These are phyloP conservation scores for Pangasius djambal DNA, from an alignment of 2,797 vertebrate genomes.

Conservation along the genomic window DNA sequence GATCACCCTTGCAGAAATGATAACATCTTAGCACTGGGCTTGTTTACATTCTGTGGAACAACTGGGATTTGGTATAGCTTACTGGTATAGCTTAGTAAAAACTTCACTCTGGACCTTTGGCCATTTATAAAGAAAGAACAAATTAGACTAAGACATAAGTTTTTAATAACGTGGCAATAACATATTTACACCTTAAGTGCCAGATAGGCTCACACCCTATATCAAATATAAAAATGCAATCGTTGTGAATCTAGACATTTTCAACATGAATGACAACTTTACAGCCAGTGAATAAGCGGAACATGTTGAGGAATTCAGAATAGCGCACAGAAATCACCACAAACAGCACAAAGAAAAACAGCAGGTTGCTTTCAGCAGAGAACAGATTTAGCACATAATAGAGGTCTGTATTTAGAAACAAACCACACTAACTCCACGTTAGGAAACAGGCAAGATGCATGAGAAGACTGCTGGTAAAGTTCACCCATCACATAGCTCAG, in stretches of 20 bases:
- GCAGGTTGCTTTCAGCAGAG: slow-evolving; percentile 6
- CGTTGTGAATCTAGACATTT: background rate
- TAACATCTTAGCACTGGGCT: background rate
- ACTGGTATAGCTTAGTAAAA: background rate
- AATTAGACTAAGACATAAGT: background rate
- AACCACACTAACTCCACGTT: slow-evolving; percentile 26
- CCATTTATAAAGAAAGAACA: background rate
- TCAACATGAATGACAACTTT: background rate
- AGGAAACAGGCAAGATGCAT: slow-evolving; percentile 18
- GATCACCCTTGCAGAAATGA: background rate
- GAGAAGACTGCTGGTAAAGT: slow-evolving; percentile 39
- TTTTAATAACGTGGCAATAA: background rate
- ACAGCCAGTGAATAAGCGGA: background rate
- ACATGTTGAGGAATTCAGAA: background rate
- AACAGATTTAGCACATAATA: slow-evolving; percentile 24
- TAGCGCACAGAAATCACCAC: background rate
- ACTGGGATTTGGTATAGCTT: background rate
- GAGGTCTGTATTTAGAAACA: background rate
- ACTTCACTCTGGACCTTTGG: background rate
- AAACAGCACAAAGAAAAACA: slow-evolving; percentile 16
- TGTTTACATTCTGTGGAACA: background rate
- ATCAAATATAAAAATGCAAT: background rate
- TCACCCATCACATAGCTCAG: slow-evolving; percentile 46
- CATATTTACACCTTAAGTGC: background rate
- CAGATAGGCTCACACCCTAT: background rate